phyloP scores from a whole-genome alignment of 2,888 invertebrate species.

The Synanthedon myopaeformis region DNA sequence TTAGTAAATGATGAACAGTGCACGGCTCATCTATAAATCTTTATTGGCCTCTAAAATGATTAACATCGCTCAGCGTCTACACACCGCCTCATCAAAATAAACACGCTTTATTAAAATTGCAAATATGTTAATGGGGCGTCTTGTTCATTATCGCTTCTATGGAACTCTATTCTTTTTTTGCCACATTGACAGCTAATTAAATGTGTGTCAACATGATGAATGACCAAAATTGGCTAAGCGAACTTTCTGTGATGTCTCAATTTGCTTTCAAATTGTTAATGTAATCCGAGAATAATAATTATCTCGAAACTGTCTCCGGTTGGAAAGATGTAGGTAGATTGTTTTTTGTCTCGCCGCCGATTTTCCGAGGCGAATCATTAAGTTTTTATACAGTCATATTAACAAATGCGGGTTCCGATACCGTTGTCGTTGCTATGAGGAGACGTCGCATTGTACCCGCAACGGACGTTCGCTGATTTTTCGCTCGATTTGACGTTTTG shows the following conservation, averaged over 20 bases:
- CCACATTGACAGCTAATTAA: neutral
- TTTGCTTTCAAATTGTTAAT: neutral
- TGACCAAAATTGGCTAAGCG: neutral
- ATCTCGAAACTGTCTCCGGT: conserved; percentile 2
- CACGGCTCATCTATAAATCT: conserved; percentile 18
- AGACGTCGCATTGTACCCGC: conserved; percentile 5
- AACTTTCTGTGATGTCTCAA: neutral
- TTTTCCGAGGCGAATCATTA: conserved; percentile 23
- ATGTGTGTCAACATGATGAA: neutral
- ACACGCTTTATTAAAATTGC: conserved; percentile 23
- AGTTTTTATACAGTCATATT: conserved; percentile 16
- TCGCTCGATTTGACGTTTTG: conserved; percentile 25
- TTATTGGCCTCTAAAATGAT: conserved; percentile 18
- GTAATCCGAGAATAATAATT: neutral
- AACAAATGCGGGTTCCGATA: conserved; percentile 28
- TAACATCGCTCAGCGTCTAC: conserved; percentile 17
- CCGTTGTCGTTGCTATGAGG: conserved; percentile 22
- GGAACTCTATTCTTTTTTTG: conserved; percentile 9
- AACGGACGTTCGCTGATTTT: conserved; percentile 20
- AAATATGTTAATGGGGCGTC: conserved; percentile 31
- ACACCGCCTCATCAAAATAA: conserved; percentile 19
- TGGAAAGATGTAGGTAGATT: conserved; percentile 8
- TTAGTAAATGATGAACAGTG: conserved; percentile 2
- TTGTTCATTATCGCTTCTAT: conserved; percentile 6
- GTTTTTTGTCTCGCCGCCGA: conserved; percentile 11